These are phyloP conservation scores for Otolemur garnettii DNA, from an alignment of 2,113 vertebrate species.

Conservation along the genomic window DNA sequence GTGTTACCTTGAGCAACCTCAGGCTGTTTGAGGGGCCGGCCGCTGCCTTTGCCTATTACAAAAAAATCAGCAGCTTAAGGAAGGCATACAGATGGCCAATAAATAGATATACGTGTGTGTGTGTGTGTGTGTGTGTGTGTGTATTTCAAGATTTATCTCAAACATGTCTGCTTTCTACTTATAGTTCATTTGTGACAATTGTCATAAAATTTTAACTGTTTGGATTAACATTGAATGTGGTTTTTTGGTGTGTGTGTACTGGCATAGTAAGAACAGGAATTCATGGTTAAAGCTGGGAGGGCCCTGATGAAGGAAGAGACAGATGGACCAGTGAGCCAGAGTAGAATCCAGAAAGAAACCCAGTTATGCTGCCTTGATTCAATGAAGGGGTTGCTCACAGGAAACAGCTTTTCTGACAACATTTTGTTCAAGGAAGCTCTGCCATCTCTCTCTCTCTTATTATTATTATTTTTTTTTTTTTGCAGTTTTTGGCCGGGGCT, in stretches of 20 bases:
- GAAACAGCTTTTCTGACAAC: neutral
- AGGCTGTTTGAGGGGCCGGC: neutral
- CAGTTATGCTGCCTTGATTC: neutral
- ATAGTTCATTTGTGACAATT: neutral
- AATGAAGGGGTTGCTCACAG: neutral
- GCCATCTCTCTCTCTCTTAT: neutral
- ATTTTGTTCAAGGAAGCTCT: neutral
- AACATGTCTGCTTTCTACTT: neutral
- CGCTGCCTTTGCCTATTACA: neutral
- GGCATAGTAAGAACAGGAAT: neutral
- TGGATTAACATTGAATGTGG: neutral
- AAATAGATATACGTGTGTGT: neutral
- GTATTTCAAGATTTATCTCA: neutral
- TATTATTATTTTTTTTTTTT: too few species aligned
- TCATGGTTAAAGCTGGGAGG: neutral
- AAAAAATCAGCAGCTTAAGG: neutral
- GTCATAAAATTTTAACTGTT: conserved; percentile 27
- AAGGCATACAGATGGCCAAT: neutral
- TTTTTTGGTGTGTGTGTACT: neutral
- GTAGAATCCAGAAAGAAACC: conserved; percentile 24
- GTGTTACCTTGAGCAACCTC: neutral
- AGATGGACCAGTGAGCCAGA: neutral
- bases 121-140: neutral
- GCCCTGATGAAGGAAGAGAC: neutral
- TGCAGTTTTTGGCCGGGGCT: too few species aligned